These are phyloP conservation scores for Uloborus diversus DNA, from an alignment of 1,140 invertebrate genomes.

Conservation along the genomic window DNA sequence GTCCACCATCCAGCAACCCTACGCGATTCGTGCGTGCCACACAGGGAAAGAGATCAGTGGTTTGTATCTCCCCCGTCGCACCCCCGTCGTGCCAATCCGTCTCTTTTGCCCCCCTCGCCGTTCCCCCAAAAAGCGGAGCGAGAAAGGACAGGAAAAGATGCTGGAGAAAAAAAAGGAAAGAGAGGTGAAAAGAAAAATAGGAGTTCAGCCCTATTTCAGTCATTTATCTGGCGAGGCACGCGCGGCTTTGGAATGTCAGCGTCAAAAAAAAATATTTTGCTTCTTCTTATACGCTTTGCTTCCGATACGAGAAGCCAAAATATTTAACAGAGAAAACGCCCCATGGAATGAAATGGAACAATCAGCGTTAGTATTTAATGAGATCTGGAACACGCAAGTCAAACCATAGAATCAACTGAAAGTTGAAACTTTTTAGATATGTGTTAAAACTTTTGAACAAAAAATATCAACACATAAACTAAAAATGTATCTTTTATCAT, in stretches of 20 bases:
- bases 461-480: no score
- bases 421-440: no score
- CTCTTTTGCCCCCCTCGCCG: background rate
- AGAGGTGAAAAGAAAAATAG: no score
- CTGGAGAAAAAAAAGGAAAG: slow-evolving; percentile 4
- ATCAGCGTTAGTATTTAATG: no score
- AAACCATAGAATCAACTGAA: no score
- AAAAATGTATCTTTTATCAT: no score
- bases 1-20: background rate
- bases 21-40: background rate
- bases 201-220: slow-evolving; percentile 18
- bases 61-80: background rate
- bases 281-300: no score
- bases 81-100: background rate
- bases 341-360: no score
- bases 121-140: background rate
- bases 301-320: no score
- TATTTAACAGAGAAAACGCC: no score
- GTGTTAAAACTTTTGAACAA: no score
- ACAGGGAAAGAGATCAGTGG: background rate
- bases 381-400: no score
- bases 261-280: background rate
- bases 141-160: background rate
- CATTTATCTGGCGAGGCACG: slow-evolving; percentile 42
- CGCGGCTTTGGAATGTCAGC: slow-evolving; percentile 22